These are phyloP conservation scores for Clinocottus analis DNA, from an alignment of 2,113 vertebrate species.

Conservation along the genomic window DNA sequence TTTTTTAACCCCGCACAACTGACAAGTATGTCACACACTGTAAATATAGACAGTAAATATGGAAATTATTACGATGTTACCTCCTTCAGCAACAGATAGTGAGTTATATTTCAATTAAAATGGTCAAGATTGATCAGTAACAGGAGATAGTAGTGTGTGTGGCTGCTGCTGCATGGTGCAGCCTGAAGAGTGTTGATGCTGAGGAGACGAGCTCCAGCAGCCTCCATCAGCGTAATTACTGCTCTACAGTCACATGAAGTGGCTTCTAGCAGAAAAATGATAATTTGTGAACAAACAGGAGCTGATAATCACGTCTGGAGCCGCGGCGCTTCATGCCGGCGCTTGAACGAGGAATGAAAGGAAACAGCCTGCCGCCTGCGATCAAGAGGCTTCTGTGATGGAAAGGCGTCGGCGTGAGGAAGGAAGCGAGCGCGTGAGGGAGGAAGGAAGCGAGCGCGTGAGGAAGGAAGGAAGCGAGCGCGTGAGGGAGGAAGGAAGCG, in stretches of 20 bases:
- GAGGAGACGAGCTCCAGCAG: too few species aligned
- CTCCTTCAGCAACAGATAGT: too few species aligned
- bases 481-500: too few species aligned
- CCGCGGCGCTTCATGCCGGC: neutral
- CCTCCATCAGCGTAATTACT: neutral
- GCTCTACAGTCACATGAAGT: neutral
- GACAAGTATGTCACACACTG: too few species aligned
- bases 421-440: slow-evolving; percentile 15
- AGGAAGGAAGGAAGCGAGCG: too few species aligned
- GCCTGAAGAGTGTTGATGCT: too few species aligned
- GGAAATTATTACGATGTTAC: too few species aligned
- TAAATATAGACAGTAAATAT: too few species aligned
- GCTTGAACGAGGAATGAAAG: neutral
- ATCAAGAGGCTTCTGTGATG: neutral
- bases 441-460: too few species aligned
- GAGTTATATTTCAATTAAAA: neutral
- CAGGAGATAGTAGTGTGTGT: neutral
- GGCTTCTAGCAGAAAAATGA: neutral
- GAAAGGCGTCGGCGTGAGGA: neutral
- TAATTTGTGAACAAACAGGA: neutral
- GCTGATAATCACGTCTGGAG: neutral
- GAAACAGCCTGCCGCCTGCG: neutral
- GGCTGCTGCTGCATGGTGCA: too few species aligned
- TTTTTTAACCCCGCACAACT: too few species aligned
- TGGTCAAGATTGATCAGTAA: neutral